Evolutionary conservation across 2,888 invertebrate species (phyloP).

Genomic region (Hesperia comma): DNA sequence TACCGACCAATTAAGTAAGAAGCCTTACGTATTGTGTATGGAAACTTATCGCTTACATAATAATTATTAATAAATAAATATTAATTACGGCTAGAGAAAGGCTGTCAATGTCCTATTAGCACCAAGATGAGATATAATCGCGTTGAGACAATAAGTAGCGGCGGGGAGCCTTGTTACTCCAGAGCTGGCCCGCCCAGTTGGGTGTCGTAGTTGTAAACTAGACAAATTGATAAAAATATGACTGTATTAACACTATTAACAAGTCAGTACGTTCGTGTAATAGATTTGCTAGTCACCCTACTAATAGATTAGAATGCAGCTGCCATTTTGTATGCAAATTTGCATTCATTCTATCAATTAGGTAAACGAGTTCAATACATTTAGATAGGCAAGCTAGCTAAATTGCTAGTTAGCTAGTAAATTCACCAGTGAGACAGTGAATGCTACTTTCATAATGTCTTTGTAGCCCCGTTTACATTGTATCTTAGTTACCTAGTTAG

Average conservation of each 20-base stretch:
- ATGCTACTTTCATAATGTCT: constrained; percentile 1
- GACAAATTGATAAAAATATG: constrained; percentile 71
- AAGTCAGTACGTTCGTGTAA: constrained; percentile 6
- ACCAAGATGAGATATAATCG: constrained; percentile 70
- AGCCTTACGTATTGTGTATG: background rate
- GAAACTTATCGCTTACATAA: constrained; percentile 21
- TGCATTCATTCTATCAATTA: constrained; percentile 24
- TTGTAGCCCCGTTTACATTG: background rate
- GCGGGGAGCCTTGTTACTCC: constrained; percentile 69
- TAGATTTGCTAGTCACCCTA: constrained; percentile 22
- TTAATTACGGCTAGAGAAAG: constrained; percentile 52
- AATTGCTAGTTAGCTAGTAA: background rate
- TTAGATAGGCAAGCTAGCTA: constrained; percentile 1
- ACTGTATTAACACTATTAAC: constrained; percentile 19
- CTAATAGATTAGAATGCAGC: constrained; percentile 16
- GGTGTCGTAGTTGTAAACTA: constrained; percentile 53
- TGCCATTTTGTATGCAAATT: constrained; percentile 31
- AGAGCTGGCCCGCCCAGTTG: constrained; percentile 66
- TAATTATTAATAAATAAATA: constrained; percentile 49
- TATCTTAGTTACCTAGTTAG: too few relatives aligned
- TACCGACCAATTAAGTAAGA: background rate
- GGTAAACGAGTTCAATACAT: constrained; percentile 20
- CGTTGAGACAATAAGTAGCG: constrained; percentile 67
- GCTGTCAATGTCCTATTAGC: constrained; percentile 69
- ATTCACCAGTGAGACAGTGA: background rate